These are phyloP conservation scores for Gymnocypris eckloni DNA, from an alignment of 2,797 vertebrate species.

Conservation along the genomic window DNA sequence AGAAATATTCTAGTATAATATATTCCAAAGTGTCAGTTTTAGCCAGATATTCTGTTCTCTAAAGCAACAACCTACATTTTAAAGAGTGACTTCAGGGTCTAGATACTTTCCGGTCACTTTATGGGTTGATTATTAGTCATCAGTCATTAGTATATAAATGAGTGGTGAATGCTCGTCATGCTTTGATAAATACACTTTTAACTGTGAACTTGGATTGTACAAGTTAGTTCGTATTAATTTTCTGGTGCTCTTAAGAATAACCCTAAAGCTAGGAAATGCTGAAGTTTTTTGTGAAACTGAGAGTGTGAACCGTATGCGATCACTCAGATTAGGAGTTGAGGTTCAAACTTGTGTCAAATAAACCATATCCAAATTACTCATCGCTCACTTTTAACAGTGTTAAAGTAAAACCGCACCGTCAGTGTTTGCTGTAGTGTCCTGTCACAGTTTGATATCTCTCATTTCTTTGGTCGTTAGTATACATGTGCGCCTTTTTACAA, in stretches of 20 bases:
- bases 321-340: conserved; percentile 15
- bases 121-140: not conserved
- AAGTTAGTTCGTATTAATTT: not conserved
- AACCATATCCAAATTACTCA: conserved; percentile 15
- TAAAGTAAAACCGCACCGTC: not conserved
- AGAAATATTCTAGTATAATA: not conserved
- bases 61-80: not conserved
- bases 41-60: not conserved
- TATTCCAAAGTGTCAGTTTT: not conserved
- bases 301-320: conserved; percentile 9
- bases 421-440: not conserved
- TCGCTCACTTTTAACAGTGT: not conserved
- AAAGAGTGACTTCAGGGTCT: not conserved
- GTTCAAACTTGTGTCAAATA: not conserved
- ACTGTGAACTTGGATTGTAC: not conserved
- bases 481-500: not conserved
- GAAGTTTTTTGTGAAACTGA: not conserved
- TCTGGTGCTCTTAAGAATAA: not conserved
- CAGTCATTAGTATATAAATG: not conserved
- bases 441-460: conserved; percentile 5
- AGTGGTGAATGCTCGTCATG: not conserved
- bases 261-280: not conserved
- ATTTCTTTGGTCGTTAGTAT: not conserved
- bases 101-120: not conserved
- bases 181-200: not conserved